phyloP scores from a whole-genome alignment of 35 echinoderm and acorn worm species.

The Ophioderma brevispina region DNA sequence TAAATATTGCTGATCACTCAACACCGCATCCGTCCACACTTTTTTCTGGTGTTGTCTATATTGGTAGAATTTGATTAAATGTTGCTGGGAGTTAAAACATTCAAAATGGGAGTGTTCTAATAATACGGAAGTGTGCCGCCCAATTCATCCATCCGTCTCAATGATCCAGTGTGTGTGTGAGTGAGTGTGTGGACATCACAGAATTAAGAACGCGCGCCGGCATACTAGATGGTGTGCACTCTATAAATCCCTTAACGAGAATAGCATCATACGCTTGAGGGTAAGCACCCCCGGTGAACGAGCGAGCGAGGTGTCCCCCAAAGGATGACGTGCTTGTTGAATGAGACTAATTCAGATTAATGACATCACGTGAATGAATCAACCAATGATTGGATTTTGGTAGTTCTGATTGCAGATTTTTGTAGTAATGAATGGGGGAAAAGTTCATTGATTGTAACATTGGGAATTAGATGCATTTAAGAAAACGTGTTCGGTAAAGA shows the following conservation, averaged over 20 bases:
- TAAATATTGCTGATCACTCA: not conserved
- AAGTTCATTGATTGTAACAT: not conserved
- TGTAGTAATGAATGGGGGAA: not conserved
- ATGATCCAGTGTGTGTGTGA: too few species aligned
- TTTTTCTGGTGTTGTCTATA: too few species aligned
- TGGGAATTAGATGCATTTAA: not conserved
- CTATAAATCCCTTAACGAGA: not conserved
- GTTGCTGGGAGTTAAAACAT: too few species aligned
- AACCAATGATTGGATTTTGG: not conserved
- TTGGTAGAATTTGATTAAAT: too few species aligned
- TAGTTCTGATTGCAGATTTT: too few species aligned
- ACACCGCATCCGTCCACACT: too few species aligned
- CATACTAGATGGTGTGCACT: not conserved
- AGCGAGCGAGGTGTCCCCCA: not conserved
- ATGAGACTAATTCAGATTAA: conserved; percentile 7
- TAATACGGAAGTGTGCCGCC: too few species aligned
- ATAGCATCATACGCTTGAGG: not conserved
- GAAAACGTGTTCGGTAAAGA: too few species aligned
- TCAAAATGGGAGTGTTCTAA: too few species aligned
- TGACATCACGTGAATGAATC: not conserved
- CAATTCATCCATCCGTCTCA: too few species aligned
- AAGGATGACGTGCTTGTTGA: not conserved
- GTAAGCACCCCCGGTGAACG: not conserved
- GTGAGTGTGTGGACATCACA: too few species aligned
- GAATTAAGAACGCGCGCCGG: not conserved